These are phyloP conservation scores for Chrysomela aeneicollis DNA, from an alignment of 2,888 invertebrate genomes.

Conservation along the genomic window DNA sequence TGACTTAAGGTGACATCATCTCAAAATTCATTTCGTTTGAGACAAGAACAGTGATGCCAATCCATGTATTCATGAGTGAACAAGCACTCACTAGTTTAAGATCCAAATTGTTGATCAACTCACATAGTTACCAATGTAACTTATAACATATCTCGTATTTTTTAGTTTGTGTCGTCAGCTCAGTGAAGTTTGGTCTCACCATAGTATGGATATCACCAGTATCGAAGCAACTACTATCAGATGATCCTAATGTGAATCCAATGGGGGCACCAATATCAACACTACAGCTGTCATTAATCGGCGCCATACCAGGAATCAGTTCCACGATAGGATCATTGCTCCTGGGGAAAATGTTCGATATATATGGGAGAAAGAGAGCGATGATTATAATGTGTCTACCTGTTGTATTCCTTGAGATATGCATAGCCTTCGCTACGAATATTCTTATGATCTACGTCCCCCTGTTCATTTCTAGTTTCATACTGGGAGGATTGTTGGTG, in stretches of 20 bases:
- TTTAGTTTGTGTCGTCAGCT: slow-evolving; percentile 19
- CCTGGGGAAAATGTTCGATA: slow-evolving; percentile 20
- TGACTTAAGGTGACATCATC: too few relatives aligned
- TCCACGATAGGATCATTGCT: slow-evolving; percentile 16
- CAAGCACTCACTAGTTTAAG: too few relatives aligned
- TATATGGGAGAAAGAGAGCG: slow-evolving; percentile 20
- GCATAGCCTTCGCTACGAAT: slow-evolving; percentile 11
- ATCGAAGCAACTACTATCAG: slow-evolving; percentile 20
- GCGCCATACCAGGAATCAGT: slow-evolving; percentile 14
- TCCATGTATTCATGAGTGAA: too few relatives aligned
- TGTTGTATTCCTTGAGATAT: neutral
- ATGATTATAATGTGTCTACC: neutral
- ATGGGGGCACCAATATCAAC: slow-evolving; percentile 24
- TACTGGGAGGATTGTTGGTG: slow-evolving; percentile 10
- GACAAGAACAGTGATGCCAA: too few relatives aligned
- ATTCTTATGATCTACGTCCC: slow-evolving; percentile 21
- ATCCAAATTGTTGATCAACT: too few relatives aligned
- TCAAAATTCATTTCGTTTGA: too few relatives aligned
- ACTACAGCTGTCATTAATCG: slow-evolving; percentile 23
- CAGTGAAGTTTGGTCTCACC: slow-evolving; percentile 10
- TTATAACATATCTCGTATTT: neutral
- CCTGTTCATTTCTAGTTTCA: neutral
- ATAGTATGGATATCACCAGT: slow-evolving; percentile 28
- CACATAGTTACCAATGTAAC: too few relatives aligned
- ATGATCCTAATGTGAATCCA: slow-evolving; percentile 22